These are phyloP conservation scores for Diplogasteroides magnus DNA, from an alignment of 1,140 invertebrate species.

Conservation along the genomic window DNA sequence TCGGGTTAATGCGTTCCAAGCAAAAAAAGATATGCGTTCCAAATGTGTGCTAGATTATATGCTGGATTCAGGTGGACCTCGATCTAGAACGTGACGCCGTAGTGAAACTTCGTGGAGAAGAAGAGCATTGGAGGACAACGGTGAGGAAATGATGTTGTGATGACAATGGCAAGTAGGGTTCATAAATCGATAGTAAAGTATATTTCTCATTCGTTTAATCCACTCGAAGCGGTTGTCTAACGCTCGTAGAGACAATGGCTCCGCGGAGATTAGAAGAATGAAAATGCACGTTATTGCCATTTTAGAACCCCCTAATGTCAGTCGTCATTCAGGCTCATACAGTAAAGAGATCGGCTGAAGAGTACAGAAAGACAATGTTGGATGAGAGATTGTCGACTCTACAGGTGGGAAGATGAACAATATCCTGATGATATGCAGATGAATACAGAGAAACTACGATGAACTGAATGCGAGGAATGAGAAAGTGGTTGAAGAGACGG, in stretches of 20 bases:
- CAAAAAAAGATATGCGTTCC: no score
- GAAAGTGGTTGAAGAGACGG: slow-evolving; percentile 8
- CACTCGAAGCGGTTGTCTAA: neutral
- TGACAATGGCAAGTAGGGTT: no score
- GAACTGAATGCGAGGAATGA: slow-evolving; percentile 5
- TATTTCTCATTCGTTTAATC: no score
- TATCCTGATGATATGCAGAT: no score
- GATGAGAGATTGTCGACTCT: slow-evolving; percentile 14
- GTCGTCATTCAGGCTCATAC: slow-evolving; percentile 8
- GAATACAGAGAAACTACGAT: slow-evolving; percentile 20
- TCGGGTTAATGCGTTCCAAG: no score
- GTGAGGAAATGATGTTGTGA: neutral
- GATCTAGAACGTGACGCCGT: neutral
- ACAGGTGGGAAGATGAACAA: no score
- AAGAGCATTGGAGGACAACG: slow-evolving; percentile 12
- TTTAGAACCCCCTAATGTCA: neutral
- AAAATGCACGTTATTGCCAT: neutral
- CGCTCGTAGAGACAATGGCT: neutral
- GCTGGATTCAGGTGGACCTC: no score
- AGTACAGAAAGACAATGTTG: slow-evolving; percentile 12
- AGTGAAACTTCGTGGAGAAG: slow-evolving; percentile 5
- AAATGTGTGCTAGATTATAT: no score
- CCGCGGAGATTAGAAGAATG: neutral
- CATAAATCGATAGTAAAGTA: no score
- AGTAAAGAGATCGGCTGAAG: slow-evolving; percentile 13